Percentiles rank a stretch among this genome's conserved stretches.
These are phyloP conservation scores for Amyelois transitella DNA, from an alignment of 1,140 invertebrate species.

Conservation along the genomic window DNA sequence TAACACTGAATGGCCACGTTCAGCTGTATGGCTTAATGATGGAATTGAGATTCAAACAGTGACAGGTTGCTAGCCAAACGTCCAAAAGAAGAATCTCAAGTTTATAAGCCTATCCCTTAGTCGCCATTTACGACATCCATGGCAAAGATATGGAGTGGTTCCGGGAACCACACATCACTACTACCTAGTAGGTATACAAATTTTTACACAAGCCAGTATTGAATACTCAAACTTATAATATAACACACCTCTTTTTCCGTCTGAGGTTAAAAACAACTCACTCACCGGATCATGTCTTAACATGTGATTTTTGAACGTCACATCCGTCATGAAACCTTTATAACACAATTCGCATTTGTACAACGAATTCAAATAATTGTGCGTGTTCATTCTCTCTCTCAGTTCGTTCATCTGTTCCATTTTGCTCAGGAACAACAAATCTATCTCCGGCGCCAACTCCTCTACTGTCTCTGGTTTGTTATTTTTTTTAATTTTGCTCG, in stretches of 20 bases:
- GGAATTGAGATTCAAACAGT: too few relatives aligned
- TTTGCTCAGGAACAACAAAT: slow-evolving; percentile 28
- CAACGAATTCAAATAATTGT: slow-evolving; percentile 39
- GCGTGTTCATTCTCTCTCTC: slow-evolving; percentile 22
- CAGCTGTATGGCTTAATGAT: too few relatives aligned
- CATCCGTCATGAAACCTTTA: slow-evolving; percentile 39
- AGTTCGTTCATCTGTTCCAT: slow-evolving; percentile 37
- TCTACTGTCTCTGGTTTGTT: slow-evolving; percentile 24
- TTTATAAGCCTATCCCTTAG: too few relatives aligned
- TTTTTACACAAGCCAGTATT: too few relatives aligned
- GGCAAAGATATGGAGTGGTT: too few relatives aligned
- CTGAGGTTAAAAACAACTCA: background rate
- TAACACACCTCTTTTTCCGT: too few relatives aligned
- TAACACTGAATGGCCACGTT: too few relatives aligned
- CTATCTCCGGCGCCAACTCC: slow-evolving; percentile 13
- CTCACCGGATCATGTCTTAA: slow-evolving; percentile 40
- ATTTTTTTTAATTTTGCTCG: slow-evolving; percentile 10
- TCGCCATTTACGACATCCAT: too few relatives aligned
- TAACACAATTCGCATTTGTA: slow-evolving; percentile 54
- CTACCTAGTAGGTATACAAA: too few relatives aligned
- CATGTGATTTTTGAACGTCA: slow-evolving; percentile 46
- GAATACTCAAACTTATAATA: background rate
- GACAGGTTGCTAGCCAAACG: too few relatives aligned
- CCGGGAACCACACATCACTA: background rate
- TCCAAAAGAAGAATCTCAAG: too few relatives aligned